Conservation (phyloP, 2,113 vertebrate species). For the Anoura caudifer region DNA sequence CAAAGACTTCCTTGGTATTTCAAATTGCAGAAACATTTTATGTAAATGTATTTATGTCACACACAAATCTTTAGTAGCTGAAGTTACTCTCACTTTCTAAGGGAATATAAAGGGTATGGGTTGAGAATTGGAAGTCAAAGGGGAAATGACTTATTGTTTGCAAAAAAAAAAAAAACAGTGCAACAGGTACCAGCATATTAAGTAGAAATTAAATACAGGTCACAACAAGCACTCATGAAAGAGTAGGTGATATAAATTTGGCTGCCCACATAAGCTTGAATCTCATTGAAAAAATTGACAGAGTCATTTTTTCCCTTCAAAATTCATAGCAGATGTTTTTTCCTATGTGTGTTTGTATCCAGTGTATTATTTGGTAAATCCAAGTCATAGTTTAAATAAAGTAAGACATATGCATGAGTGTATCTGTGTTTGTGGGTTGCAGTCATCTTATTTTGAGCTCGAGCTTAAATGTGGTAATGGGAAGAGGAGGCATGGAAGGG, state of each 20-base stretch:
- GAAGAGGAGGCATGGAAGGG: not conserved
- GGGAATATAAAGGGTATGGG: not conserved
- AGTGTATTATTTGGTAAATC: not conserved
- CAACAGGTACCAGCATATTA: not conserved
- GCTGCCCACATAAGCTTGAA: not conserved
- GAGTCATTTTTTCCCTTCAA: not conserved
- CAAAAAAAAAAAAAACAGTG: not conserved
- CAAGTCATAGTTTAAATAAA: slow-evolving; percentile 15
- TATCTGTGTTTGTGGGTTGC: not conserved
- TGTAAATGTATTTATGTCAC: not conserved
- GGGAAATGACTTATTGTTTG: not conserved
- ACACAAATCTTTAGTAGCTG: not conserved
- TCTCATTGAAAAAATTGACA: not conserved
- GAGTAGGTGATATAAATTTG: not conserved
- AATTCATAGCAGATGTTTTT: not conserved
- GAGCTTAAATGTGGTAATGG: not conserved
- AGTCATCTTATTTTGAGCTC: not conserved
- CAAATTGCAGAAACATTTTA: not conserved
- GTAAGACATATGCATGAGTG: not conserved
- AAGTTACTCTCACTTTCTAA: not conserved
- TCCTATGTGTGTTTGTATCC: not conserved
- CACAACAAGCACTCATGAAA: not conserved
- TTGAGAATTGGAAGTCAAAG: not conserved
- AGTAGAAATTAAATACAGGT: not conserved
- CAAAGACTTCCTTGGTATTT: not conserved